Percentiles rank a stretch among this genome's conserved stretches.
These are phyloP conservation scores for Todiramphus saurophagus DNA, from an alignment of 2,113 vertebrate genomes.

Conservation along the genomic window DNA sequence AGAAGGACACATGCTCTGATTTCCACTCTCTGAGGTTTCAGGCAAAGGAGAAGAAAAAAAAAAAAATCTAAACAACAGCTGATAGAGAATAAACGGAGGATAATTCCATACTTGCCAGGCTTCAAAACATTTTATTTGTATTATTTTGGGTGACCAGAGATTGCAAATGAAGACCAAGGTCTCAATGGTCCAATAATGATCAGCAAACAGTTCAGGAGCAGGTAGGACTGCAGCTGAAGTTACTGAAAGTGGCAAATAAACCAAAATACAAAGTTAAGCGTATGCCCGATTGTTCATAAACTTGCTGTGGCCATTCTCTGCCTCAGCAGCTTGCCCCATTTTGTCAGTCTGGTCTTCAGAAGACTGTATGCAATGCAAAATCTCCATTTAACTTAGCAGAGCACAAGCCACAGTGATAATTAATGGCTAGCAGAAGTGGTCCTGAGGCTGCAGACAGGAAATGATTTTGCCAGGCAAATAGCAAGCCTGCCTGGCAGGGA, in stretches of 20 bases:
- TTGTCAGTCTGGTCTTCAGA: neutral
- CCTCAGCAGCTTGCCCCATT: neutral
- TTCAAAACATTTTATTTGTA: neutral
- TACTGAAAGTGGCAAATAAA: neutral
- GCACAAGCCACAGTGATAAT: accelerated
- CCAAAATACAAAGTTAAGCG: neutral
- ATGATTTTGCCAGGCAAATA: neutral
- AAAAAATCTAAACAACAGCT: neutral
- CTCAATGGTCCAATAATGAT: neutral
- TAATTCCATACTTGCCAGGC: neutral
- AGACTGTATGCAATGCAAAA: neutral
- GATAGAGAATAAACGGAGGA: neutral
- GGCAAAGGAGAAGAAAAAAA: too few relatives aligned
- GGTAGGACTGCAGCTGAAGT: neutral
- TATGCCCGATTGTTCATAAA: neutral
- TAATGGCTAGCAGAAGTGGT: neutral
- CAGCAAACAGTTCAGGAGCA: neutral
- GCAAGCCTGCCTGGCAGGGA: neutral
- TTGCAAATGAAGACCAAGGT: neutral
- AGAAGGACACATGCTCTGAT: neutral
- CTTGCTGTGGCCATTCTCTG: neutral
- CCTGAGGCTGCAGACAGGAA: neutral
- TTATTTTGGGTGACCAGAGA: neutral
- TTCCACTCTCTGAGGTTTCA: neutral
- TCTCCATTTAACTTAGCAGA: neutral